Conservation (phyloP, 2,113 vertebrate species). For the Pongo pygmaeus region DNA sequence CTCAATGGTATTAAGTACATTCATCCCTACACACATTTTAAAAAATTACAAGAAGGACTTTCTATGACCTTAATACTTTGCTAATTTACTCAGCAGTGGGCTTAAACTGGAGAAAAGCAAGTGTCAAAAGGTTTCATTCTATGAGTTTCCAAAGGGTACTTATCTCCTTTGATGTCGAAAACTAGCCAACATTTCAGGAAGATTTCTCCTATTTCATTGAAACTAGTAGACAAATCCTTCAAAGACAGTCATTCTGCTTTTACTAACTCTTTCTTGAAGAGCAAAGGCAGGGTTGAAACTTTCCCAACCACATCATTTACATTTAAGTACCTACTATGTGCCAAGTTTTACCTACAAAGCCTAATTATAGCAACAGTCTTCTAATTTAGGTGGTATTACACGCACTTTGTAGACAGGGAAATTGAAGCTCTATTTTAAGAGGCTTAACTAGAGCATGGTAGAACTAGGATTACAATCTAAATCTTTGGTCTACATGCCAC, state of each 20-base stretch:
- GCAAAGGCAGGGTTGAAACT: not conserved
- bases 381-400: not conserved
- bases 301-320: not conserved
- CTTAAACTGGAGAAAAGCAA: not conserved
- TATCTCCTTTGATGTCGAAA: slow-evolving; percentile 1
- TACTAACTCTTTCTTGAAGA: not conserved
- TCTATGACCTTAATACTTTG: not conserved
- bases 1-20: not conserved
- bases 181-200: not conserved
- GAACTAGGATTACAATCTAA: not conserved
- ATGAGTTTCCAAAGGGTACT: not conserved
- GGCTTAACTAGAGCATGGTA: not conserved
- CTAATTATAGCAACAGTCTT: no score
- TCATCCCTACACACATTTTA: not conserved
- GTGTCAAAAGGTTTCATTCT: not conserved
- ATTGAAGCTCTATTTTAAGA: not conserved
- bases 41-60: not conserved
- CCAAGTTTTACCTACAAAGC: not conserved
- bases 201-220: not conserved
- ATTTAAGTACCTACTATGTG: not conserved
- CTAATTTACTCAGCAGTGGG: not conserved
- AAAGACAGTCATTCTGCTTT: not conserved
- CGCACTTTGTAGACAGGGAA: not conserved
- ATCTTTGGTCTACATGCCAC: not conserved
- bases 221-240: not conserved